Evolutionary conservation across 2,113 vertebrate genomes (phyloP).

Genomic region (Pogonocichla stellata): DNA sequence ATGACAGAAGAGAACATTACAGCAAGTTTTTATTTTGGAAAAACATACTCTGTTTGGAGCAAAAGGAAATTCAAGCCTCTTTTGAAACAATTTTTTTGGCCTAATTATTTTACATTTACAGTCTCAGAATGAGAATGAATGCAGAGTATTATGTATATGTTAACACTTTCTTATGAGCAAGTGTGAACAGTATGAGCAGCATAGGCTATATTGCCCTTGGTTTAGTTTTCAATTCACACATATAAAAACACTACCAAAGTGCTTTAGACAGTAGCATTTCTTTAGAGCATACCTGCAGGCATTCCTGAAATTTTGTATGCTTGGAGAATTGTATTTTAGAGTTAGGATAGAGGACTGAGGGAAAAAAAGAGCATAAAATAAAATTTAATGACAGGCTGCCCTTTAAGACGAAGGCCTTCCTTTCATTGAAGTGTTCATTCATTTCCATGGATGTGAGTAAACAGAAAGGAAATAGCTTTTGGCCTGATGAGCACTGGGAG

Average conservation of each 20-base stretch:
- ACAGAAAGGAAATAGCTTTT: conserved; percentile 57
- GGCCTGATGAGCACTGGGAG: not conserved
- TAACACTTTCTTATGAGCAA: not conserved
- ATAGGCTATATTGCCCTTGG: not conserved
- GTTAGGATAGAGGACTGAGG: not conserved
- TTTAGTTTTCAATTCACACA: not conserved
- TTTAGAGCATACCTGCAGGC: not conserved
- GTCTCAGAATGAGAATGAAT: not conserved
- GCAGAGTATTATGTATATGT: not conserved
- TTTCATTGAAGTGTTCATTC: conserved; percentile 25
- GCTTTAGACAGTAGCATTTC: not conserved
- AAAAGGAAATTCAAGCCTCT: not conserved
- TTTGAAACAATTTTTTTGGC: not conserved
- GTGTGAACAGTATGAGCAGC: not conserved
- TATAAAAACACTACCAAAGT: not conserved
- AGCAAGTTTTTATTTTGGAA: not conserved
- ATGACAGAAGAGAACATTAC: not conserved
- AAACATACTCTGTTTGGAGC: not conserved
- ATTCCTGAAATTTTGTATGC: not conserved
- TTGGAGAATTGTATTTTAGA: not conserved
- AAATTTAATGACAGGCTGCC: not conserved
- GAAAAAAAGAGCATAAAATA: not conserved
- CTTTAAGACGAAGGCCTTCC: not conserved
- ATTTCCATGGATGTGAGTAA: conserved; percentile 32
- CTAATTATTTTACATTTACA: not conserved